Base-by-base conservation (phyloP, 2,797 vertebrate species). In the Hozukius guyotensis region DNA sequence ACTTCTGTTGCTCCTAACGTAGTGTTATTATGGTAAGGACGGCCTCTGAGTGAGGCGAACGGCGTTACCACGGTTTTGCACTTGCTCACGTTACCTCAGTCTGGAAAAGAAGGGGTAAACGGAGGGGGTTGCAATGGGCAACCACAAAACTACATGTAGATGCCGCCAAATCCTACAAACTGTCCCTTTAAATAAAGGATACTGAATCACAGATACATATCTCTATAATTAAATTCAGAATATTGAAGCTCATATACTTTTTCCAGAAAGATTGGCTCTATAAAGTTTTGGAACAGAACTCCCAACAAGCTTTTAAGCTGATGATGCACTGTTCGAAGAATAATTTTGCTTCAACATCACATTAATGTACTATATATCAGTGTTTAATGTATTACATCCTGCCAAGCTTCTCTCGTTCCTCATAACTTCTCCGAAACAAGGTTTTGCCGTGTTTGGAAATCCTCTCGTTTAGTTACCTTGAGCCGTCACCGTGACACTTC, bases 401-500 rank as follows among this genome's bases (percentile, higher is more conserved):
- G n/a, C 27, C 25, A 52, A 70, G 55, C 14, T 8, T 52, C n/a
- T 64, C 11, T 61, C 20, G 20, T 67, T 57, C 12, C 16, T 70
- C 38, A 46, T 24, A 63, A 38, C 53, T 27, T 82, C 59, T 56
- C 14, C 31, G 10, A 72, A 59, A 60, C 36, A 36, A 69, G 49
- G 31, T 60, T 76, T 65, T 36, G 25, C 24, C 3, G 3, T 24
- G 34, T 74, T 72, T 65, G 42, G 24, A 75, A 52, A 78, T 81
- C 57, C 61, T 62, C 20, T 78, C 0, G 18, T 76, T 75, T 25
- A 32, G 64, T 59, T 71, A 49, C 60, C 71, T 66, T 69, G 67
- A 78, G 75, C 65, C 31, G 1, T 68, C 71, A 78, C 57, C 0
- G 8, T 60, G 77, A 76, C 79, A 72, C 71, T 64, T 64, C 64